Base-by-base conservation (phyloP, 2,113 vertebrate genomes). In the Heterotilapia buettikoferi region DNA sequence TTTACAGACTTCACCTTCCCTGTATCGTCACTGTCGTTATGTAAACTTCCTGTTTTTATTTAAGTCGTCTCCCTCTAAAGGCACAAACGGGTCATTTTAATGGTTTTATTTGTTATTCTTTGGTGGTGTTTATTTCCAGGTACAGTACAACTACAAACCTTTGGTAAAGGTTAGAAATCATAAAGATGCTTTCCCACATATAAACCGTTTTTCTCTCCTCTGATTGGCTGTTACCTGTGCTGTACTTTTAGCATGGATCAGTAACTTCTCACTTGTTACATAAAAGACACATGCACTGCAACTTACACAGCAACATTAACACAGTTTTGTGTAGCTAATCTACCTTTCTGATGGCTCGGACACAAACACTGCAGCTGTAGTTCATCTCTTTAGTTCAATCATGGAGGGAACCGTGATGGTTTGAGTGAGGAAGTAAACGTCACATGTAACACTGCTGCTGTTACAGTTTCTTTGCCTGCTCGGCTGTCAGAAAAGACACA, bases 91-190 rank as follows among this genome's bases (percentile, higher is more conserved):
- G 53, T 68, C 38, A 31, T 16, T 71, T 19, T 56, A 85, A 82
- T 11, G 12, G 33, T 18, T 81, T 21, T 10, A 3, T 66, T 66
- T 36, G 61, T 21, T 40, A 33, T 61, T 61, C 38, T 66, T 50
- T 50, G 43, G 26, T 18, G 79, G 21, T 6, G 29, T 43, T 66
- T 80, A 80, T 71, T 14, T 12, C 31, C 86, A 87, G 89, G 18
- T 86, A 91, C 89, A 92, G 76, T 40, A 88, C 83, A 85, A 85
- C 40, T n/a, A n/a, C n/a, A n/a, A n/a, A n/a, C n/a, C n/a, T n/a
- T n/a, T n/a, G n/a, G n/a, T n/a, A n/a, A n/a, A n/a, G n/a, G n/a
- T n/a, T n/a, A n/a, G n/a, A n/a, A n/a, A n/a, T n/a, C n/a, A n/a
- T n/a, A n/a, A n/a, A n/a, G n/a, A n/a, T n/a, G n/a, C n/a, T n/a